phyloP scores from a whole-genome alignment of 1,140 invertebrate genomes.

The Ctenoplectra terminalis region DNA sequence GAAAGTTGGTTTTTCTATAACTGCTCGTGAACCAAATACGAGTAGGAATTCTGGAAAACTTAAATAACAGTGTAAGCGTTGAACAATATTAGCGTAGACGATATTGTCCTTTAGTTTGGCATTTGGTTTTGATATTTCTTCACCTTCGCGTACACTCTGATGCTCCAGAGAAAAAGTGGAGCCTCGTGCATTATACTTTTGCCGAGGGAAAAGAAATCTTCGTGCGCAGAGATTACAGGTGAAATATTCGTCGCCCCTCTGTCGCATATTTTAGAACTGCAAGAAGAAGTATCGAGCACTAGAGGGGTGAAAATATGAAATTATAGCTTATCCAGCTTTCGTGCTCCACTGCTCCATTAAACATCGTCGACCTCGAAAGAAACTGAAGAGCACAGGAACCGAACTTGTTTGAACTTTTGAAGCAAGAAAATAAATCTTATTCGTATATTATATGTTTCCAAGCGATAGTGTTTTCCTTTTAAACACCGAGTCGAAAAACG shows the following conservation, averaged over 20 bases:
- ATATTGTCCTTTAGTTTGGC: no score
- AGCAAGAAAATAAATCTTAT: not conserved
- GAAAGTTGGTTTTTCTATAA: no score
- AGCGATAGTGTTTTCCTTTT: not conserved
- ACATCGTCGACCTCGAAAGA: not conserved
- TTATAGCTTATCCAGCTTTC: not conserved
- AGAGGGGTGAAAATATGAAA: conserved; percentile 8
- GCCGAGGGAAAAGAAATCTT: conserved; percentile 27
- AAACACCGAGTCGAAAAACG: not conserved
- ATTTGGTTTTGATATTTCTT: no score
- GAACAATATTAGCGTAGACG: no score
- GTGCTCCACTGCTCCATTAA: not conserved
- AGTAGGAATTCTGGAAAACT: no score
- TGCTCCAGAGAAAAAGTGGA: not conserved
- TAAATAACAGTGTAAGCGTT: no score
- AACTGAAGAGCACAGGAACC: no score
- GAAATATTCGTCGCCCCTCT: conserved; percentile 20
- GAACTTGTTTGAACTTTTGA: not conserved
- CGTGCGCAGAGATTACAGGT: conserved; percentile 12
- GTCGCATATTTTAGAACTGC: conserved; percentile 19
- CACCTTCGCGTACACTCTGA: no score
- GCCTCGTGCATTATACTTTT: not conserved
- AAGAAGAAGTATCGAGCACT: not conserved
- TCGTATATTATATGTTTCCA: not conserved
- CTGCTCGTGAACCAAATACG: no score